phyloP scores from a whole-genome alignment of 2,888 invertebrate genomes.

The Leptinotarsa juncta region DNA sequence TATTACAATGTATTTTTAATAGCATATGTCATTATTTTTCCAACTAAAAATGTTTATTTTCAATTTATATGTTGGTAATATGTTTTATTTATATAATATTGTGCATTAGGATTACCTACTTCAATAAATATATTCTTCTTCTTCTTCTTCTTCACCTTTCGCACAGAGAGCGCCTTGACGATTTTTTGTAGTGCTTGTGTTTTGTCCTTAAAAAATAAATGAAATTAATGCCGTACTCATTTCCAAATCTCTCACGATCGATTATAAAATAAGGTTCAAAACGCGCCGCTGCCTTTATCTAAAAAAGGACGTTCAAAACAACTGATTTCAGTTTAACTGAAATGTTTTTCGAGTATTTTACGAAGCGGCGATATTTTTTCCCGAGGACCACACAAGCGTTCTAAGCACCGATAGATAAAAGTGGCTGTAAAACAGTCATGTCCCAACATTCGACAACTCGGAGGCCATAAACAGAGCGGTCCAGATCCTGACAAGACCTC shows the following conservation, averaged over 20 bases:
- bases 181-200: no score
- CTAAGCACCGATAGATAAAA: conserved; percentile 54
- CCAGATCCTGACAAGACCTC: conserved; percentile 42
- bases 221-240: conserved; percentile 3
- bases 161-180: no score
- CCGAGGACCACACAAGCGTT: conserved; percentile 54
- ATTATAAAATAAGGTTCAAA: conserved; percentile 8
- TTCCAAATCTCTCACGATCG: conserved; percentile 7
- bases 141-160: no score
- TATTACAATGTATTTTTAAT: no score
- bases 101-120: no score
- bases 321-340: conserved; percentile 45
- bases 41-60: no score
- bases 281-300: conserved; percentile 28
- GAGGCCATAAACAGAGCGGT: conserved; percentile 51
- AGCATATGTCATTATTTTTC: no score
- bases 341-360: conserved; percentile 44
- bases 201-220: background rate
- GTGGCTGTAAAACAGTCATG: conserved; percentile 49
- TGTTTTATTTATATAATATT: no score
- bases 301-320: conserved; percentile 39
- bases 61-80: no score
- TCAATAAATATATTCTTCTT: no score
- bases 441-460: conserved; percentile 48
- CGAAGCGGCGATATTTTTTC: conserved; percentile 46